A percentile compares a stretch with the other conserved stretches of the same genome.
Conservation (phyloP, 1,140 invertebrate species). For the Callitettix versicolor region DNA sequence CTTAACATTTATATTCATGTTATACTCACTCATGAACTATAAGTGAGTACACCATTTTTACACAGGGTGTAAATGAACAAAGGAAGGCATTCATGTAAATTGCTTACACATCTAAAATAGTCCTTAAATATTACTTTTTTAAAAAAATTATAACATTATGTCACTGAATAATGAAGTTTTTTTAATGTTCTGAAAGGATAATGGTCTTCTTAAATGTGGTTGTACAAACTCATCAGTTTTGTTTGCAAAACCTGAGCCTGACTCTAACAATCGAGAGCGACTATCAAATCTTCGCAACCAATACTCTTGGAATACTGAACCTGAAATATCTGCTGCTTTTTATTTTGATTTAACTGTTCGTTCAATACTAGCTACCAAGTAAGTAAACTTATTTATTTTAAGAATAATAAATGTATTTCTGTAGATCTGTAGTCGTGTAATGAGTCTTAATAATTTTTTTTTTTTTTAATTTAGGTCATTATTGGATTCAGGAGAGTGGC, state of each 20-base stretch:
- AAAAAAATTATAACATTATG: too few species aligned
- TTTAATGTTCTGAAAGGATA: too few species aligned
- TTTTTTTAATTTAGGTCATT: slow-evolving; percentile 29
- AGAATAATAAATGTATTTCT: background rate
- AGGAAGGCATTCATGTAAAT: slow-evolving; percentile 25
- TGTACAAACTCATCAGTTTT: slow-evolving; percentile 59
- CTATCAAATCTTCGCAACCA: slow-evolving; percentile 53
- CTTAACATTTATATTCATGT: too few species aligned
- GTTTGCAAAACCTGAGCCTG: slow-evolving; percentile 49
- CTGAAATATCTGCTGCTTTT: slow-evolving; percentile 65
- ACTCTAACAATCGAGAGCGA: slow-evolving; percentile 45
- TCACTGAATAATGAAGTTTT: too few species aligned
- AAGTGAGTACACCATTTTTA: too few species aligned
- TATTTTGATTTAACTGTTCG: slow-evolving; percentile 72
- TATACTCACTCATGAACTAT: too few species aligned
- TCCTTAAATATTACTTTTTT: too few species aligned
- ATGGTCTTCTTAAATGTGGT: slow-evolving; percentile 51
- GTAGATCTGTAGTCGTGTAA: too few species aligned
- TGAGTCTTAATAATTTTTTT: background rate
- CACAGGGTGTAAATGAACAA: background rate
- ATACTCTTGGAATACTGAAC: slow-evolving; percentile 54
- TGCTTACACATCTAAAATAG: background rate
- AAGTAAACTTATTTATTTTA: slow-evolving; percentile 26
- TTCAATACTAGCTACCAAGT: slow-evolving; percentile 63
- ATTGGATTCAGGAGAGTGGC: slow-evolving; percentile 53